These are phyloP conservation scores for Plagodis pulveraria DNA, from an alignment of 2,888 invertebrate genomes.

Conservation along the genomic window DNA sequence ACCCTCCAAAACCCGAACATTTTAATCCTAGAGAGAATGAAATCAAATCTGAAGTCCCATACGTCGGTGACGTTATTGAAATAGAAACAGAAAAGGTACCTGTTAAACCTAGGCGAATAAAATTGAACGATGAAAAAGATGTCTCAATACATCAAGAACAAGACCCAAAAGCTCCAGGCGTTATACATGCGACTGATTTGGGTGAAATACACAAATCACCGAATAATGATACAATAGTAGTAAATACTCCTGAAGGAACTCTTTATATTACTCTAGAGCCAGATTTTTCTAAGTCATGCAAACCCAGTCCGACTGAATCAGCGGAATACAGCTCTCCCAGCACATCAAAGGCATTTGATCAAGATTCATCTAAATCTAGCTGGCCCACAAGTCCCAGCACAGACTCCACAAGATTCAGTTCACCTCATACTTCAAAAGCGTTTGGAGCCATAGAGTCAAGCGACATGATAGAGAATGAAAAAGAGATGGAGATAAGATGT, in stretches of 20 bases:
- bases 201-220: constrained; percentile 68
- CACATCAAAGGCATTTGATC: constrained; percentile 64
- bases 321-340: constrained; percentile 60
- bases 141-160: constrained; percentile 28
- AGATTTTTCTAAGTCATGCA: constrained; percentile 50
- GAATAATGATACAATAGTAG: constrained; percentile 75
- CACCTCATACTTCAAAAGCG: constrained; percentile 61
- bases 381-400: constrained; percentile 44
- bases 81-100: constrained; percentile 34
- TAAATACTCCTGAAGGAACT: constrained; percentile 78
- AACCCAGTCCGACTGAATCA: constrained; percentile 40
- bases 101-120: constrained; percentile 35
- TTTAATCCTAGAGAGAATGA: constrained; percentile 53
- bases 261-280: constrained; percentile 77
- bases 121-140: constrained; percentile 11
- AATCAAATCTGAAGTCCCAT: constrained; percentile 23
- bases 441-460: constrained; percentile 62
- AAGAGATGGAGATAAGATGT: constrained; percentile 56
- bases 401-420: constrained; percentile 55
- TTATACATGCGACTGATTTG: constrained; percentile 66
- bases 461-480: constrained; percentile 61
- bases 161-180: constrained; percentile 21
- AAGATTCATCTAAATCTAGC: constrained; percentile 54
- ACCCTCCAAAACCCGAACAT: constrained; percentile 33
- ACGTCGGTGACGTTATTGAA: constrained; percentile 48